These are phyloP conservation scores for Drosophila gunungcola DNA, from an alignment of 1,140 invertebrate genomes.

Conservation along the genomic window DNA sequence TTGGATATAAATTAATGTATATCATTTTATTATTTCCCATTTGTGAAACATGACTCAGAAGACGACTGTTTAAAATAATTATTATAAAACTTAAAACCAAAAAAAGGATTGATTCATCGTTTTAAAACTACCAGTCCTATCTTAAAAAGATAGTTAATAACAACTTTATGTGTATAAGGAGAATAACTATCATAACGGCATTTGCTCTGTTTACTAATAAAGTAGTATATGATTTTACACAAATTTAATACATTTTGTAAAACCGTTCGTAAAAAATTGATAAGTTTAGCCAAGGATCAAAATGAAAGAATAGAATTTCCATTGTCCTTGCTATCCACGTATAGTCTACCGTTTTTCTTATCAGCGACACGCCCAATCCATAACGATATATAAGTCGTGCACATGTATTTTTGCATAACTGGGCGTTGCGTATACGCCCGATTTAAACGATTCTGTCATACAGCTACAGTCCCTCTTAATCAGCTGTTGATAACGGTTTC, in stretches of 20 bases:
- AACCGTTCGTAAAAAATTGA: background rate
- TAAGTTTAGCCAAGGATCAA: background rate
- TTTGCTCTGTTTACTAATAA: too few species aligned
- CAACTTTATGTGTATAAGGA: too few species aligned
- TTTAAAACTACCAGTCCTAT: too few species aligned
- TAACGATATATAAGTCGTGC: constrained; percentile 51
- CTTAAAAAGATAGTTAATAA: too few species aligned
- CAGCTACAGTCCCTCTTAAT: background rate
- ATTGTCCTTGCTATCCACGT: background rate
- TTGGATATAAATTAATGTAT: background rate
- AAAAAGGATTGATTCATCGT: background rate
- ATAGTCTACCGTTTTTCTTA: constrained; percentile 10
- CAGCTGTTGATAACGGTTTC: constrained; percentile 28
- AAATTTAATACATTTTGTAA: background rate
- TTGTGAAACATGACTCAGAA: background rate
- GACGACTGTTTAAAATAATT: background rate
- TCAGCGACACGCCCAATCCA: constrained; percentile 44
- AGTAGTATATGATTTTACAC: background rate
- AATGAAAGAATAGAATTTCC: background rate
- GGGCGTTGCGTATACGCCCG: constrained; percentile 14
- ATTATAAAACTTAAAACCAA: background rate
- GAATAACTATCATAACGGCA: too few species aligned
- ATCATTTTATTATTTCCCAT: background rate
- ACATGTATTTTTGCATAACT: constrained; percentile 42
- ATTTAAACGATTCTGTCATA: constrained; percentile 64